Base-by-base conservation (phyloP, 1,140 invertebrate species). In the Oreohelix idahoensis region DNA sequence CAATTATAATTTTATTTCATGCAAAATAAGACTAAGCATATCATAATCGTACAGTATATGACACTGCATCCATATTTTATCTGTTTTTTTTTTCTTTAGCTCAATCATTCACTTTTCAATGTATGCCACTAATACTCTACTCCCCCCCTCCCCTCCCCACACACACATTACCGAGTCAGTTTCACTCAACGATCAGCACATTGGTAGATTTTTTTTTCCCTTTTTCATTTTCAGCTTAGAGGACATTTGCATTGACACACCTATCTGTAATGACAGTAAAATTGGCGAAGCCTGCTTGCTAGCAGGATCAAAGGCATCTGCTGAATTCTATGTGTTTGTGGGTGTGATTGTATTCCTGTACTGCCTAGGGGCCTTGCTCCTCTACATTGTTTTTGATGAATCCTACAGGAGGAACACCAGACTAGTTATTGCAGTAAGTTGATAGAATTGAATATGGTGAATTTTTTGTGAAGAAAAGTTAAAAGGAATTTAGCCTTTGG, bases 291-390 rank as follows among this genome's bases (percentile, higher is more conserved):
- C 85, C 17, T 81, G 84, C 32, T 83, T 89, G 71, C 73, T 89
- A 32, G 74, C 86, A n/a, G 89, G 89, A 17, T 78, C 88, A 13
- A 83, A 84, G 70, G 94, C 94, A 29, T 93, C 95, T 90, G 93
- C 95, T 0, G 93, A 95, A 89, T 96, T 95, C 92, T 96, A 94
- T 91, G 95, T 96, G 26, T 94, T 95, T 51, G 94, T 95, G 83
- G 95, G 95, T 39, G 95, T 96, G 26, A 91, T 96, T 32, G 93
- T 94, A 15, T 94, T 95, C 89, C 89, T 96, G 20, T 95, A 95
- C 90, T 93, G 93, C 78, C 86, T 95, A 49, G 94, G 89, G 17
- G 93, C 94, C n/a, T 89, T 94, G 63, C 90, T 93, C 39, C 88
- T 95, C 36, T 95, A 95, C 90, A 89, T 94, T 32, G 93, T 95